These are phyloP conservation scores for Drosophila kuntzei DNA, from an alignment of 2,888 invertebrate genomes.

Conservation along the genomic window DNA sequence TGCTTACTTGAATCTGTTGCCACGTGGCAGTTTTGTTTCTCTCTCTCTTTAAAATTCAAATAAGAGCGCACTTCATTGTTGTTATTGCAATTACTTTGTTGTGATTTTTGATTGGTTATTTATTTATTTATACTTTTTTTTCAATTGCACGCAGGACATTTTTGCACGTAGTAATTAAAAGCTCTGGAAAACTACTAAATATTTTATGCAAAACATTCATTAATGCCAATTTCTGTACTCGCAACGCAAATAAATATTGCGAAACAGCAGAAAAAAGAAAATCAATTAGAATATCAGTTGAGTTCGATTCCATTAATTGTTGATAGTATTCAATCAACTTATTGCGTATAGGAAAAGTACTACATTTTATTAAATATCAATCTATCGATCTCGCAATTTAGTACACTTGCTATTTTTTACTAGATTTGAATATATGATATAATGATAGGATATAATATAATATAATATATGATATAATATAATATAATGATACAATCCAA, in stretches of 20 bases:
- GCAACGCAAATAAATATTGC: conserved; percentile 6
- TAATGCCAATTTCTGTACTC: conserved; percentile 15
- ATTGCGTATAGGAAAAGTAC: conserved; percentile 23
- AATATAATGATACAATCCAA: conserved; percentile 1
- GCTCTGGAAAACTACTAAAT: conserved; percentile 32
- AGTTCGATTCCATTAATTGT: conserved; percentile 27
- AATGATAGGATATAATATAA: background rate
- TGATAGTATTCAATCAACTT: conserved; percentile 30
- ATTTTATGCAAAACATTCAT: conserved; percentile 5
- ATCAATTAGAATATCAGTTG: conserved; percentile 23
- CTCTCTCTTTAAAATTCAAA: background rate
- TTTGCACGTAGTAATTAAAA: conserved; percentile 44
- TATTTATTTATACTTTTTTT: background rate
- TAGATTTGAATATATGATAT: background rate
- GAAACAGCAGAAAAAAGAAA: conserved; percentile 7
- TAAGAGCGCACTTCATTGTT: conserved; percentile 1
- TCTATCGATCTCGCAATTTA: background rate
- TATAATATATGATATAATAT: conserved; percentile 1
- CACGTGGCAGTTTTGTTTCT: conserved; percentile 53
- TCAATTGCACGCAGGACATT: conserved; percentile 31
- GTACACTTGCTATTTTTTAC: background rate
- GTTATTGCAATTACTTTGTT: conserved; percentile 1
- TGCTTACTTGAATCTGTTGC: conserved; percentile 41
- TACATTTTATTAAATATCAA: conserved; percentile 4
- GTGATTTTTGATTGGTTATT: background rate